Base-by-base conservation (phyloP, 2,113 vertebrate species). In the Gambusia affinis region DNA sequence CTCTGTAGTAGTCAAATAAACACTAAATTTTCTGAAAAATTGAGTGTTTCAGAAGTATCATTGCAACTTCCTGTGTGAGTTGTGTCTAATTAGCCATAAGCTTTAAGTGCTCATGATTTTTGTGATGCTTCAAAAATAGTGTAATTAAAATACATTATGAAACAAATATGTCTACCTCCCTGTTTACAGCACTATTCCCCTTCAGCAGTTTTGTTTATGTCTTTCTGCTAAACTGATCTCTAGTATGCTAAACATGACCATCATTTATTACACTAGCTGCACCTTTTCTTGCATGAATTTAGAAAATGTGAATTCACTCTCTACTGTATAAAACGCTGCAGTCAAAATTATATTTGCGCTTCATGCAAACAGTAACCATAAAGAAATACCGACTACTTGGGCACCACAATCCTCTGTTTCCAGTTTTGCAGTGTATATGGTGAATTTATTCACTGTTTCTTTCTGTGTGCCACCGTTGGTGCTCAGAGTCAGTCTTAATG, bases 401-500 rank as follows among this genome's bases (percentile, higher is more conserved):
- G 51, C 51, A 24, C 24, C 24, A n/a, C 24, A 24, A 57, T 57
- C 24, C 22, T 57, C 51, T 10, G 22, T 57, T 57, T 11, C 22
- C 29, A 31, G 61, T 63, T 33, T 31, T 62, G 27, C 12, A 29
- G 12, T 30, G 27, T 6, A 15, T 15, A 29, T 62, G 44, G 44
- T 19, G 14, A 47, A 5, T 62, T 7, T 29, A 3, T 28, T 11
- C 51, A 14, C 44, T 39, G 44, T 65, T 72, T 37, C 12, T 72
- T 70, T 69, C n/a, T 62, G 65, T 12, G 51, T 57, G 22, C 22
- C 51, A 24, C 22, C 75, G 57, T 28, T 67, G 51, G 33, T 7
- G 28, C 51, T 75, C 66, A 72, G 76, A 82, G 68, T 67, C 60
- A 54, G 70, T 75, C 74, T 51, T 79, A 79, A 76, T 85, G 83